Percentiles rank a stretch among this genome's conserved stretches.
These are phyloP conservation scores for Oncorhynchus keta DNA, from an alignment of 2,113 vertebrate genomes.

Conservation along the genomic window DNA sequence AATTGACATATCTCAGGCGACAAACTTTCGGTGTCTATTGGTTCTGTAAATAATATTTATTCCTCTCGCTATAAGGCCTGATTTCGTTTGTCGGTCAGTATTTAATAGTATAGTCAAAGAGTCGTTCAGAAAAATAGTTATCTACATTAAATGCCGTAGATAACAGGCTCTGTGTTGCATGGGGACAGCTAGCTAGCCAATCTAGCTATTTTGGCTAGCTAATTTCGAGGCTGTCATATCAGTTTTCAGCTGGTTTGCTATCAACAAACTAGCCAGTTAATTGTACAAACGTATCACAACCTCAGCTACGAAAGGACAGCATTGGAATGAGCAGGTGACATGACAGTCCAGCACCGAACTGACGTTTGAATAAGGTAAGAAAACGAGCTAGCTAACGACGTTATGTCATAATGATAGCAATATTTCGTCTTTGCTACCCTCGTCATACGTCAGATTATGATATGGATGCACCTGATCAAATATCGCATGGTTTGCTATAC, in stretches of 20 bases:
- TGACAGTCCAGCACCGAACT: background rate
- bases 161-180: background rate
- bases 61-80: slow-evolving; percentile 19
- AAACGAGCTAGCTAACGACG: background rate
- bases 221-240: background rate
- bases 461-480: no score
- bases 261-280: background rate
- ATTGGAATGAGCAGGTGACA: background rate
- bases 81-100: background rate
- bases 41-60: slow-evolving; percentile 65
- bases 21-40: slow-evolving; percentile 33
- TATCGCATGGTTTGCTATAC: no score
- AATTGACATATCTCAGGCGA: background rate
- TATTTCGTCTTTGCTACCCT: background rate
- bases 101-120: background rate
- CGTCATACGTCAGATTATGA: background rate
- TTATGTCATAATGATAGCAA: background rate
- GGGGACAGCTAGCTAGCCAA: background rate
- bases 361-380: background rate
- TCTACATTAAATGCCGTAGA: background rate
- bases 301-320: background rate
- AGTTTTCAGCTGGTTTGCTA: background rate
- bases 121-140: background rate
- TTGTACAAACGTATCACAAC: background rate
- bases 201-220: background rate